Evolutionary conservation across 92 coral and sea anemone genomes (phyloP).

Genomic region (Paragorgia papillata): DNA sequence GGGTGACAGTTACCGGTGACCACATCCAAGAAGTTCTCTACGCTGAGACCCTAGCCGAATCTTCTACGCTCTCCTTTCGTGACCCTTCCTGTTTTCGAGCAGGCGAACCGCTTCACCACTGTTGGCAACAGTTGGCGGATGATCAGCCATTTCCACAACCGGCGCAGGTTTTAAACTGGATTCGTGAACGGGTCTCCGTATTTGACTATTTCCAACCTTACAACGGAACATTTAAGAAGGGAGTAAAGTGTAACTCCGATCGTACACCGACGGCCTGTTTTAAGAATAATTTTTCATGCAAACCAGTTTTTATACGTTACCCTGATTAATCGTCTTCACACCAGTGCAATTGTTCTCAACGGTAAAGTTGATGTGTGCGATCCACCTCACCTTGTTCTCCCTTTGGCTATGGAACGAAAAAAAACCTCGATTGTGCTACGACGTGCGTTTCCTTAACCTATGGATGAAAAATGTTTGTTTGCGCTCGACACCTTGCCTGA

Average conservation of each 20-base stretch:
- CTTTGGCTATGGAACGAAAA: slow-evolving; percentile 43
- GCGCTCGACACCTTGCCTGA: slow-evolving; percentile 17
- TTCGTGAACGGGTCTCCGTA: slow-evolving; percentile 16
- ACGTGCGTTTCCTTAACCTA: slow-evolving; percentile 2
- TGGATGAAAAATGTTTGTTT: slow-evolving; percentile 26
- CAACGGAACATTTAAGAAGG: slow-evolving; percentile 18
- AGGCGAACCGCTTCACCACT: neutral
- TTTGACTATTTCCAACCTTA: slow-evolving; percentile 18
- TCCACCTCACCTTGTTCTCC: slow-evolving; percentile 37
- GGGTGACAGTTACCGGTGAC: too few relatives aligned
- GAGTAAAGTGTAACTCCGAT: slow-evolving; percentile 13
- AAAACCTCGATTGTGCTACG: slow-evolving; percentile 28
- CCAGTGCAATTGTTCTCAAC: slow-evolving; percentile 37
- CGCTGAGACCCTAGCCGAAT: too few relatives aligned
- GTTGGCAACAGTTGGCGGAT: neutral
- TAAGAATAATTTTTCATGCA: slow-evolving; percentile 28
- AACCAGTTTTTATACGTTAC: slow-evolving; percentile 31
- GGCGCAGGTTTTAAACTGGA: slow-evolving; percentile 10
- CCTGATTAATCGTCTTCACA: slow-evolving; percentile 24
- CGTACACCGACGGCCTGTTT: slow-evolving; percentile 21
- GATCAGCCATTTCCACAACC: neutral
- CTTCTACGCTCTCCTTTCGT: neutral
- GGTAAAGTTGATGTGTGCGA: slow-evolving; percentile 36
- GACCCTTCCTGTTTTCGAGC: neutral
- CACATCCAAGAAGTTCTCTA: too few relatives aligned